Evolutionary conservation across 2,888 invertebrate species (phyloP).

Genomic region (Cecidostiba fungosa): DNA sequence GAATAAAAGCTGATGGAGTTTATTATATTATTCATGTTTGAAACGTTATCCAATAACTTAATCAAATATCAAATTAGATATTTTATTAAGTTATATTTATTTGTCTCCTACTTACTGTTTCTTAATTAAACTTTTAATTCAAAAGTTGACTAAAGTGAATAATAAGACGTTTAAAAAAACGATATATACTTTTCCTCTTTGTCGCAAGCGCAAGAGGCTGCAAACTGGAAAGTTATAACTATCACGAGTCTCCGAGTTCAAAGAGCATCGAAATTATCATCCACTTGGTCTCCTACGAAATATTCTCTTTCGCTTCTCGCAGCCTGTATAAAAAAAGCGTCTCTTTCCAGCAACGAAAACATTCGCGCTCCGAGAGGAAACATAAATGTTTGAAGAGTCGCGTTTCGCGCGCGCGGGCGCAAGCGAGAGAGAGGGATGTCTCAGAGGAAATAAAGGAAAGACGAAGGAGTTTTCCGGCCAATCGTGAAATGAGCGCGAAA

Average conservation of each 20-base stretch:
- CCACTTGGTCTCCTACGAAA: not conserved
- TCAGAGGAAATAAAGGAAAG: conserved; percentile 5
- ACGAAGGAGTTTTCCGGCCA: conserved; percentile 53
- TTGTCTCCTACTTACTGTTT: no score
- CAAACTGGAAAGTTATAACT: conserved; percentile 8
- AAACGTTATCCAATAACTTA: no score
- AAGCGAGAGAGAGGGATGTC: not conserved
- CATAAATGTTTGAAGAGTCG: conserved; percentile 36
- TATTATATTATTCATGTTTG: no score
- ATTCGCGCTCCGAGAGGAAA: not conserved
- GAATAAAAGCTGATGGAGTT: no score
- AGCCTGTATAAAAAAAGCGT: not conserved
- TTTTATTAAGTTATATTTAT: no score
- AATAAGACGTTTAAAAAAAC: no score
- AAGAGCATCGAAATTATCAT: conserved; percentile 19
- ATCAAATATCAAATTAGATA: no score
- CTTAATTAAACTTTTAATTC: no score
- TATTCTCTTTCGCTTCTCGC: not conserved
- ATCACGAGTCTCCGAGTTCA: not conserved
- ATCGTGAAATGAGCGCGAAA: conserved; percentile 44
- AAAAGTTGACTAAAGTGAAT: no score
- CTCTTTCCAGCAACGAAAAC: not conserved
- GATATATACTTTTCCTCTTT: not conserved
- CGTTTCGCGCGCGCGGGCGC: not conserved
- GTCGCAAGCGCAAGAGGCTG: not conserved